Base-by-base conservation (phyloP, 1,140 invertebrate genomes). In the Telenomus remus region DNA sequence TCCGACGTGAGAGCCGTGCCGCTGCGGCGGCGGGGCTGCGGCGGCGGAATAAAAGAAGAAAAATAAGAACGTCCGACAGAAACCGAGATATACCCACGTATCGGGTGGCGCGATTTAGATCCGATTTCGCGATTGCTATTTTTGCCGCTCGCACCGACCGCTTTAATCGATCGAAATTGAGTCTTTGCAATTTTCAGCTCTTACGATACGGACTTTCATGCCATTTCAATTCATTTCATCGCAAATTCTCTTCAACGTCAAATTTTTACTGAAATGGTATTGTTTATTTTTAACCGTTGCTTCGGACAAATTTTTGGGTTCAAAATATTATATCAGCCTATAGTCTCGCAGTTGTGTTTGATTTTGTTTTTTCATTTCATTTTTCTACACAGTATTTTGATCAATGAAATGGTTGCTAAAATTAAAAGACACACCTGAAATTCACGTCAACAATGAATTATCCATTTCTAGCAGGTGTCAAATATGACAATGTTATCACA, bases 1-100 rank as follows among this genome's bases (percentile, higher is more conserved):
- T 61, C 59, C 63, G 70, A 56, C 65, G 70, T 65, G 76, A 74
- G 76, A 78, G 70, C 70, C 70, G 66, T 73, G 70, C 70, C 76
- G 71, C 61, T 60, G 65, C 44, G 49, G 57, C 11, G 61, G 57
- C 46, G 76, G 56, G 63, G 48, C 9, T 8, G 48, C 19, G 65
- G 61, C 64, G 53, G 63, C 12, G 51, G 57, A 71, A 77, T 53
- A 77, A 68, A 77, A 60, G 65, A 50, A 78, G 69, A 73, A 72
- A 72, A 77, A 72, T 69, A 73, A 69, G 74, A 46, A 64, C 64
- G 56, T 11, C 42, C 44, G 49, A 50, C 55, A 72, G 65, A 69
- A 35, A 64, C 55, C 48, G 65, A 70, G 49, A 56, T 65, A 68
- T 55, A 42, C 12, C 34, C 55, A 73, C 60, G 56, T 78, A 71